These are phyloP conservation scores for Pentalonia nigronervosa DNA, from an alignment of 1,140 invertebrate genomes.

Conservation along the genomic window DNA sequence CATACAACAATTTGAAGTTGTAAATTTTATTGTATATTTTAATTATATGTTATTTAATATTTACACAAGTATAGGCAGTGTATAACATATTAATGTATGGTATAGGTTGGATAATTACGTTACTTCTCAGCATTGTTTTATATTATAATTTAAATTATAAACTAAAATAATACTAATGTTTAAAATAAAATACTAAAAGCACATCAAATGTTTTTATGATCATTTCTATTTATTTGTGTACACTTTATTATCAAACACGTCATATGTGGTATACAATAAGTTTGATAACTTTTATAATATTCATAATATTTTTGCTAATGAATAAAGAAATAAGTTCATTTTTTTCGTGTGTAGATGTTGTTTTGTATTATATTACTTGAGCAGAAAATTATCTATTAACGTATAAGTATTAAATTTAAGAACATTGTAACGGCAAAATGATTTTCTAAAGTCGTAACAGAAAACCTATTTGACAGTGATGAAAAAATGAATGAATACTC, in stretches of 20 bases:
- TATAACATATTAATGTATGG: too few relatives aligned
- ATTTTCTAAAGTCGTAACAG: background rate
- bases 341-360: background rate
- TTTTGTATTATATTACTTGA: background rate
- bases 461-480: background rate
- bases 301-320: background rate
- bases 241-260: background rate
- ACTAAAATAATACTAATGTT: too few relatives aligned
- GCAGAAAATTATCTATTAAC: background rate
- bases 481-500: background rate
- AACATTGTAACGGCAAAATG: background rate
- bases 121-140: too few relatives aligned
- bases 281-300: background rate
- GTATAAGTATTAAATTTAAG: background rate
- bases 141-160: too few relatives aligned
- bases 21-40: background rate
- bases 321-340: background rate
- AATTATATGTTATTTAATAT: background rate
- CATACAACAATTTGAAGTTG: background rate
- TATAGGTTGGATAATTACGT: too few relatives aligned
- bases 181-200: too few relatives aligned
- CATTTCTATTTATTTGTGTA: background rate
- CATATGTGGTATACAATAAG: background rate
- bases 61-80: background rate
- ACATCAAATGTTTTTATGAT: background rate